Conservation (phyloP, 2,113 vertebrate genomes). For the Aviceda subcristata region DNA sequence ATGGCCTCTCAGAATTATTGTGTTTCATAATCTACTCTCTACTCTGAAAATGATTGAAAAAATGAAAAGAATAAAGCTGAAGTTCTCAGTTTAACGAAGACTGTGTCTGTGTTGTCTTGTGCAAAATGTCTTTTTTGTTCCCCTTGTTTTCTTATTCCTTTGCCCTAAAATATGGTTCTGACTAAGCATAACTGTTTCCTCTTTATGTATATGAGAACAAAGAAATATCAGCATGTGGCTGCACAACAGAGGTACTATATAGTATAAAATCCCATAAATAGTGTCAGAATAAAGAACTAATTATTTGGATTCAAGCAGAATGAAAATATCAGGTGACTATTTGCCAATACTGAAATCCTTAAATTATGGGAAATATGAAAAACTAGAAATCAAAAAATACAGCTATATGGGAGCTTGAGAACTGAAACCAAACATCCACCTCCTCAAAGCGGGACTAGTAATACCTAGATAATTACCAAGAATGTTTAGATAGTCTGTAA, state of each 20-base stretch:
- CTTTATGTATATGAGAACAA: not conserved
- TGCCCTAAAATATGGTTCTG: not conserved
- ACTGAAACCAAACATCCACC: not conserved
- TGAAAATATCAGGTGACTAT: not conserved
- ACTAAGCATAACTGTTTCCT: not conserved
- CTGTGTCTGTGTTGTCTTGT: not conserved
- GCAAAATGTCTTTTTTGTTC: not conserved
- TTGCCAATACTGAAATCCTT: not conserved
- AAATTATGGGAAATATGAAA: not conserved
- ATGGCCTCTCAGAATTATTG: not conserved
- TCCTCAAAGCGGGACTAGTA: not conserved
- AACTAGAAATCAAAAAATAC: not conserved
- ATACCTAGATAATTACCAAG: not conserved
- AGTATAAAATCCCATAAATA: not conserved
- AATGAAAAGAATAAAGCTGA: not conserved
- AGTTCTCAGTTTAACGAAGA: not conserved
- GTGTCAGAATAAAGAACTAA: not conserved
- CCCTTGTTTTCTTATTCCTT: not conserved
- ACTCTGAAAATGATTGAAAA: not conserved
- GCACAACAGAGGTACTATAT: not conserved
- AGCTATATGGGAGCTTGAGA: not conserved
- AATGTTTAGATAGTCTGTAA: not conserved
- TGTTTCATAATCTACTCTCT: not conserved
- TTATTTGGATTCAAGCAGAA: not conserved
- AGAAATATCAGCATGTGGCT: not conserved